Evolutionary conservation across 2,888 invertebrate species (phyloP), one percentile per base, ranked within the genome.

Genomic region (Sarcophaga carnaria): DNA sequence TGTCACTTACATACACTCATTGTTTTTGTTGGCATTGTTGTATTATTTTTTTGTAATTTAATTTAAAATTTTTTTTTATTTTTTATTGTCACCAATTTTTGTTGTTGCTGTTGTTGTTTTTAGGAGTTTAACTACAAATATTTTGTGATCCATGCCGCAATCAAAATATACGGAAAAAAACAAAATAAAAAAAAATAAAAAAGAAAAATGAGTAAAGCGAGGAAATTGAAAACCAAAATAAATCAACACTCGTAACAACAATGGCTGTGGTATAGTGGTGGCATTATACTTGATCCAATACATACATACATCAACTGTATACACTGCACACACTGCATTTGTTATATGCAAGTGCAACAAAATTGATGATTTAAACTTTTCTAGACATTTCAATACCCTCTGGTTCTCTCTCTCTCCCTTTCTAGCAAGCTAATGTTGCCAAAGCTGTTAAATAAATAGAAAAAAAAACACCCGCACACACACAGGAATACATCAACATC

Each of bases 111-210:
- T 14, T 14, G 12, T 54, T 54, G 54, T 17, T 14, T 14, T 12
- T 54, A 17, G 54, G 5, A 37, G 37, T 37, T 37, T 37, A 37
- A 37, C 37, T 54, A 4, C 54, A 86, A 80, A 83, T 83, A 80
- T 80, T 86, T 83, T 81, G 75, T 83, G 81, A 78, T 69, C 59
- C 83, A 81, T 75, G 54, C 80, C 86, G 81, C 77, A 79, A 78
- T 71, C n/a, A 62, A 20, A 62, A 62, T 20, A 62, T 22, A 20
- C 10, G 8, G 20, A 60, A 20, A 66, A 75, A 77, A 83, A 80
- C 69, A 20, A 83, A 83, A 77, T 59, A 47, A 37, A 63, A 67
- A n/a, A 8, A n/a, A 8, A 20, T 0, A 10, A 27, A 8, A 4
- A 20, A 45, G n/a, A 60, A 10, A 37, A 37, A 37, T 63, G 3